Evolutionary conservation across 2,113 vertebrate genomes (phyloP).

Genomic region (Rhabdomys dilectus): DNA sequence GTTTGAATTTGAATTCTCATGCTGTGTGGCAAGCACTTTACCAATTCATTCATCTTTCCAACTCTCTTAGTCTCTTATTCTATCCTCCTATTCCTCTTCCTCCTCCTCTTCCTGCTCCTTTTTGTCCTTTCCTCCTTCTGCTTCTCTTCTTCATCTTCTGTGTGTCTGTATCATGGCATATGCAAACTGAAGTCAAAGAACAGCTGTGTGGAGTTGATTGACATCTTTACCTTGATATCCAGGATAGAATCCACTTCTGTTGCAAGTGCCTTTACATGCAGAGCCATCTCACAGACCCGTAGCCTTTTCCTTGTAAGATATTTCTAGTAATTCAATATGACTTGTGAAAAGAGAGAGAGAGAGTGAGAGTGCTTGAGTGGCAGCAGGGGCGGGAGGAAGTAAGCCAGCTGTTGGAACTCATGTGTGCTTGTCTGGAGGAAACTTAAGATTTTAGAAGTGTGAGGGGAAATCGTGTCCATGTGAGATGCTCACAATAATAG

Average conservation of each 20-base stretch:
- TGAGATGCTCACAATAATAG: constrained; percentile 60
- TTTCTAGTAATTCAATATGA: background rate
- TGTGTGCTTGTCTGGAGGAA: constrained; percentile 40
- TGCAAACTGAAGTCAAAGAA: background rate
- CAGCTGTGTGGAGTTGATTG: background rate
- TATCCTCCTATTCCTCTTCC: too few species aligned
- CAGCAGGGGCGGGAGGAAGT: background rate
- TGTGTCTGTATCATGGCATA: background rate
- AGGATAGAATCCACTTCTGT: background rate
- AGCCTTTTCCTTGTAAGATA: background rate
- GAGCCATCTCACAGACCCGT: background rate
- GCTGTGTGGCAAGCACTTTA: too few species aligned
- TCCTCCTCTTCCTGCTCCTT: background rate
- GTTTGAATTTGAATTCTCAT: background rate
- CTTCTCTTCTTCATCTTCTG: background rate
- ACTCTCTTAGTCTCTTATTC: background rate
- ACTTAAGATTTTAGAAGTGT: constrained; percentile 60
- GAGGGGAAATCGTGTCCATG: constrained; percentile 60
- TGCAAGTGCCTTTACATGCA: background rate
- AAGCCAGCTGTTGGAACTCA: constrained; percentile 44
- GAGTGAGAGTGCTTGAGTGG: background rate
- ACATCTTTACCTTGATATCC: background rate
- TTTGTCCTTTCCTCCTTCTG: background rate
- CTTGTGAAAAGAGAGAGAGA: background rate
- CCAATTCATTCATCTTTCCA: background rate